Base-by-base conservation (phyloP, 2,113 vertebrate genomes). In the Formicarius rufipectus region DNA sequence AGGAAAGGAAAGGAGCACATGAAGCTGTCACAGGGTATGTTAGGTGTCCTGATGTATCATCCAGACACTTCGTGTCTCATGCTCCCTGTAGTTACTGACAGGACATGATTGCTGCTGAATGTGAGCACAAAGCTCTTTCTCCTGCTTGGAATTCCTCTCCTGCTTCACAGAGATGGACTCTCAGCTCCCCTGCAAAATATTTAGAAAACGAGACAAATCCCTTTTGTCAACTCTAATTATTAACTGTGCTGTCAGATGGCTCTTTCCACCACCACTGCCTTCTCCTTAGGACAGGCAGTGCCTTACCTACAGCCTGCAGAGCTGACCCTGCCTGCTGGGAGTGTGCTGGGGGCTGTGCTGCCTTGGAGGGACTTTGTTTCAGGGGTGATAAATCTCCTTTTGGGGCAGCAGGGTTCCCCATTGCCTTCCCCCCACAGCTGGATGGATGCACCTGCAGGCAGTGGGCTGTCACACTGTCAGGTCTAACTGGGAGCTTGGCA, bases 381-480 rank as follows among this genome's bases (percentile, higher is more conserved):
- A 9, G 84, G 67, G 35, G 5, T 1, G 2, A 31, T 74, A 53
- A 77, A 67, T 80, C 33, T 35, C 28, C 5, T 44, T 83, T 87
- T 40, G 62, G 75, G 42, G 63, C 79, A 84, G 81, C 55, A 71
- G 53, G 50, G 4, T 80, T 77, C 72, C 75, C 55, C 74, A 39
- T 22, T 45, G 39, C 52, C 79, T 75, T 91, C 67, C 58, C 63
- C n/a, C 14, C 3, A n/a, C 2, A 4, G 84, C n/a, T 40, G 10
- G 64, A 14, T 23, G 63, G 42, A 21, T 8, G 40, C 14, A 58
- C 37, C 82, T 74, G 64, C 52, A 1, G 19, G 68, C 1, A 8
- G 33, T 0, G 0, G 24, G 68, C 60, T 77, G 84, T 58, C 87
- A 52, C 1, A 0, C 72, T 45, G 55, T 8, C 1, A 0, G 68